Percentiles rank a stretch among this genome's conserved stretches.
These are phyloP conservation scores for Sinocyclocheilus rhinocerous DNA, from an alignment of 2,113 vertebrate species.

Conservation along the genomic window DNA sequence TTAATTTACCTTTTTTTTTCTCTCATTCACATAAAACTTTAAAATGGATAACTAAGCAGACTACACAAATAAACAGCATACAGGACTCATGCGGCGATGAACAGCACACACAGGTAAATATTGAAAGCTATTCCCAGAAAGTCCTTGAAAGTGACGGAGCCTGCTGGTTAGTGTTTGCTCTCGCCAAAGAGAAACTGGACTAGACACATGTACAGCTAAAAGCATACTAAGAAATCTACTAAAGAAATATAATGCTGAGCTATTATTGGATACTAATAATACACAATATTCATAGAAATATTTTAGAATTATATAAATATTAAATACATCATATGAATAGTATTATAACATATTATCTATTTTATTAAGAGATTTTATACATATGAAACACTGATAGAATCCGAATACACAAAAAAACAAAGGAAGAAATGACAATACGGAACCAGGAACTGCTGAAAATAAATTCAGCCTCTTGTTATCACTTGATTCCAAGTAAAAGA, in stretches of 20 bases:
- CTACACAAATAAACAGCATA: not conserved
- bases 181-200: not conserved
- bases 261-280: not conserved
- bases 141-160: slow-evolving; percentile 6
- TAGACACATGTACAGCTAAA: not conserved
- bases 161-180: slow-evolving; percentile 9
- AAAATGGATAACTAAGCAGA: not conserved
- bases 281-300: not conserved
- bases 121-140: slow-evolving; percentile 7
- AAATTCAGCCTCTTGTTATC: slow-evolving; percentile 11
- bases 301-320: not conserved
- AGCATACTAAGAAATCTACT: not conserved
- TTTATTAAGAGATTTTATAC: no score
- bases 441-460: slow-evolving; percentile 9
- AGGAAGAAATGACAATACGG: not conserved
- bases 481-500: not conserved
- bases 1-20: not conserved
- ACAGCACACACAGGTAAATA: not conserved
- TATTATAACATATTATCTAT: not conserved
- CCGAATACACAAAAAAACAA: not conserved
- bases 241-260: not conserved
- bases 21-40: not conserved
- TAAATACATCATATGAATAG: not conserved
- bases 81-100: not conserved
- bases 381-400: not conserved